phyloP scores from a whole-genome alignment of 2,113 vertebrate genomes.

The Physeter macrocephalus region DNA sequence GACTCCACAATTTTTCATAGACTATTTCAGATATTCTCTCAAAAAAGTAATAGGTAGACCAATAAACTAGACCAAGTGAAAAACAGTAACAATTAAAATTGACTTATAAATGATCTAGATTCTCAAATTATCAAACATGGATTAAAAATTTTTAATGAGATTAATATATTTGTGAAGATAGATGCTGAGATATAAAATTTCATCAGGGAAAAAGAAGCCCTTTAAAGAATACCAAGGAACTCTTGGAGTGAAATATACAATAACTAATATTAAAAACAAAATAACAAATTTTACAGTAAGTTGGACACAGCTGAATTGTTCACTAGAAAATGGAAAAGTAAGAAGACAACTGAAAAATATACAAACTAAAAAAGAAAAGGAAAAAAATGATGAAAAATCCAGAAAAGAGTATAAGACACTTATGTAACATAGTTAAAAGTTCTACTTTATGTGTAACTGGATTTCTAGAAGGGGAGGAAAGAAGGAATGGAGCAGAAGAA shows the following conservation, averaged over 20 bases:
- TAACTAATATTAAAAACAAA: not conserved
- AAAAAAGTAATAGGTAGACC: not conserved
- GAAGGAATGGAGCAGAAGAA: not conserved
- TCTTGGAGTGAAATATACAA: not conserved
- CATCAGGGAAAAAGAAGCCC: not conserved
- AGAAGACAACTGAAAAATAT: not conserved
- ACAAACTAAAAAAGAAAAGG: not conserved
- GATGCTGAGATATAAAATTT: not conserved
- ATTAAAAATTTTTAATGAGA: not conserved
- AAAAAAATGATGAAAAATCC: not conserved
- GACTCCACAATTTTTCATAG: not conserved
- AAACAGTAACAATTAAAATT: not conserved
- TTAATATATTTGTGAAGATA: not conserved
- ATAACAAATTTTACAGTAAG: not conserved
- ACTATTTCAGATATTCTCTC: not conserved
- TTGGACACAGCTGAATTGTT: not conserved
- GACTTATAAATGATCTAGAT: not conserved
- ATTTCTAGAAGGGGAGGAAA: not conserved
- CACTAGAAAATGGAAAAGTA: not conserved
- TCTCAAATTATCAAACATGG: not conserved
- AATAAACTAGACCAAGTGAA: not conserved
- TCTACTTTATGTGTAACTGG: not conserved
- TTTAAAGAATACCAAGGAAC: not conserved
- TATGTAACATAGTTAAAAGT: not conserved
- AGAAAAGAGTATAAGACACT: not conserved